phyloP scores from a whole-genome alignment of 2,797 vertebrate genomes.

The Phoxinus dragarum region DNA sequence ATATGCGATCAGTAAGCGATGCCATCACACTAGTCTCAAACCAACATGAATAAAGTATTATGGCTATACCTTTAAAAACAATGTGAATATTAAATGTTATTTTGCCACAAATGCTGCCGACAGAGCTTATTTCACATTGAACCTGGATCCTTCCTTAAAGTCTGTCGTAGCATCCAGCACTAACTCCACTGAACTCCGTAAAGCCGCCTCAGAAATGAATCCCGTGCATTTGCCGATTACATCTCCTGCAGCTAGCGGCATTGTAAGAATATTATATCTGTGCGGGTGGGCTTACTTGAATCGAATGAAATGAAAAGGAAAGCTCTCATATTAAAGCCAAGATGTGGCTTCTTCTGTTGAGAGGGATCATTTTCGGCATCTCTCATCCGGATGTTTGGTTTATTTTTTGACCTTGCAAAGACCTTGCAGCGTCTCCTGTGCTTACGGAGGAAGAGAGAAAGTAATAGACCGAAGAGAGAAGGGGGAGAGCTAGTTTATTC shows the following conservation, averaged over 20 bases:
- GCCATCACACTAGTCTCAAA: background rate
- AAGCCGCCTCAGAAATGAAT: constrained; percentile 35
- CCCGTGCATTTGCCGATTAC: constrained; percentile 13
- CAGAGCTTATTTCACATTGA: background rate
- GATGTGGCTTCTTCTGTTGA: constrained; percentile 27
- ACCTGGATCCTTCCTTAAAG: constrained; percentile 7
- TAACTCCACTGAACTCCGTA: constrained; percentile 19
- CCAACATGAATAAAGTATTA: background rate
- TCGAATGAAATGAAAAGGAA: constrained; percentile 44
- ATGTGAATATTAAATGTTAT: background rate
- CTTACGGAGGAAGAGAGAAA: constrained; percentile 15
- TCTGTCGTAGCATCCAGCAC: constrained; percentile 1
- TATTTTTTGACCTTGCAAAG: constrained; percentile 54
- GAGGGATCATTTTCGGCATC: constrained; percentile 36
- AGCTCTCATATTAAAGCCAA: constrained; percentile 44
- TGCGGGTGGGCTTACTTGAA: constrained; percentile 21
- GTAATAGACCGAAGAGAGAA: background rate
- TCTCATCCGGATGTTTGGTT: constrained; percentile 44
- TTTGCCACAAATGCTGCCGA: background rate
- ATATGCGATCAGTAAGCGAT: background rate
- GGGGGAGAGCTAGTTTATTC: constrained; percentile 11
- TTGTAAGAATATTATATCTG: constrained; percentile 42
- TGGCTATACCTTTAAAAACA: background rate
- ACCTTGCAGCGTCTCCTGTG: constrained; percentile 18
- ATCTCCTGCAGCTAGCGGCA: constrained; percentile 22